These are phyloP conservation scores for Pungitius pungitius DNA, from an alignment of 2,113 vertebrate genomes.

Conservation along the genomic window DNA sequence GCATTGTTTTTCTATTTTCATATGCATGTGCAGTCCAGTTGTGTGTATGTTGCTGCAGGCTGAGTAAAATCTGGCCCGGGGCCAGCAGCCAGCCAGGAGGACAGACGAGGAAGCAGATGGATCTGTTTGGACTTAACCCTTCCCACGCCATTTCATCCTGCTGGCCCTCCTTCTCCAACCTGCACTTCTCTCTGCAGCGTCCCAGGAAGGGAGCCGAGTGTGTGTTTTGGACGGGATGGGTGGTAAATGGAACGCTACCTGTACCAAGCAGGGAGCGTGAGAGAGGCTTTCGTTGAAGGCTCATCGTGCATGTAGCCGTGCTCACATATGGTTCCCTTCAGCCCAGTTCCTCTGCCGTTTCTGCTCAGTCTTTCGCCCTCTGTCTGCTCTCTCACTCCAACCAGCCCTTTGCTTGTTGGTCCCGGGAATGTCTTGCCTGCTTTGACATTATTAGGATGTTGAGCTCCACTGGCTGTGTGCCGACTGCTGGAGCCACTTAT, in stretches of 20 bases:
- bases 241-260: constrained; percentile 4
- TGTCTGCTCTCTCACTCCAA: constrained; percentile 30
- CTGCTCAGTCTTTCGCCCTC: neutral
- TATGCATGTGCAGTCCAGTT: constrained; percentile 30
- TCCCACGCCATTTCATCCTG: constrained; percentile 75
- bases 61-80: constrained; percentile 46
- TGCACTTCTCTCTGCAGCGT: constrained; percentile 42
- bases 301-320: constrained; percentile 44
- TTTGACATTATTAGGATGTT: constrained; percentile 56
- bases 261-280: constrained; percentile 19
- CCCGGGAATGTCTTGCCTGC: constrained; percentile 51
- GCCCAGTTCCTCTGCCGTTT: constrained; percentile 25
- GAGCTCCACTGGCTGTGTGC: constrained; percentile 43
- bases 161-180: constrained; percentile 49
- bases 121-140: constrained; percentile 78
- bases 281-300: constrained; percentile 19
- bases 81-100: constrained; percentile 68
- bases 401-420: constrained; percentile 62
- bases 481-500: constrained; percentile 39
- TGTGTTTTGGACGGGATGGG: constrained; percentile 27
- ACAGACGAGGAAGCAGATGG: constrained; percentile 80
- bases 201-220: constrained; percentile 11
- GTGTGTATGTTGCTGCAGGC: constrained; percentile 47
- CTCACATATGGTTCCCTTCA: constrained; percentile 54
- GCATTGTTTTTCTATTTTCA: constrained; percentile 31